Percentiles rank a stretch among this genome's conserved stretches.
These are phyloP conservation scores for Nymphalis urticae DNA, from an alignment of 2,888 invertebrate species.

Conservation along the genomic window DNA sequence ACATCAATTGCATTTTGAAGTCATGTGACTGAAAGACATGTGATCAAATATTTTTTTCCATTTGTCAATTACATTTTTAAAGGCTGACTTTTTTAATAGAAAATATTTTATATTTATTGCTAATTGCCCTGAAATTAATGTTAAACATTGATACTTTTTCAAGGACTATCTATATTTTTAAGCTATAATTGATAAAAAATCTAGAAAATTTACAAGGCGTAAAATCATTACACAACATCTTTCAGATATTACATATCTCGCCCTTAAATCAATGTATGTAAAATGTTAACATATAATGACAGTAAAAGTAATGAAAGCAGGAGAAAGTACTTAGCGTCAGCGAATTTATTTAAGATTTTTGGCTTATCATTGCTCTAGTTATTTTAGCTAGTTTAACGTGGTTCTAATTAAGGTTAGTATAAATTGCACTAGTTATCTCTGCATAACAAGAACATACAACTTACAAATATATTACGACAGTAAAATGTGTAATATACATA, in stretches of 20 bases:
- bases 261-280: not conserved
- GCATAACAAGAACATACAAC: not conserved
- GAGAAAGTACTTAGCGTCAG: not conserved
- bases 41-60: slow-evolving; percentile 48
- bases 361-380: not conserved
- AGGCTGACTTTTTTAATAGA: slow-evolving; percentile 11
- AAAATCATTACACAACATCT: slow-evolving; percentile 40
- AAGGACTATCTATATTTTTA: not conserved
- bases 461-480: no score
- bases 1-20: slow-evolving; percentile 39
- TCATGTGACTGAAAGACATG: slow-evolving; percentile 75
- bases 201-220: slow-evolving; percentile 1
- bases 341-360: not conserved
- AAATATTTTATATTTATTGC: slow-evolving; percentile 3
- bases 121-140: not conserved
- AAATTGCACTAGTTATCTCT: slow-evolving; percentile 7
- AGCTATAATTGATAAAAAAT: no score
- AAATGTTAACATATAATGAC: not conserved
- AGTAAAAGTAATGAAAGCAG: not conserved
- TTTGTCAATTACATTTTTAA: slow-evolving; percentile 15
- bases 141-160: not conserved
- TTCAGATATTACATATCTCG: slow-evolving; percentile 32
- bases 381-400: slow-evolving; percentile 7
- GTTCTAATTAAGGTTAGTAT: slow-evolving; percentile 9
- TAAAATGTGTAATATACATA: not conserved